Base-by-base conservation (phyloP, 2,888 invertebrate genomes). In the Sepiola atlantica region DNA sequence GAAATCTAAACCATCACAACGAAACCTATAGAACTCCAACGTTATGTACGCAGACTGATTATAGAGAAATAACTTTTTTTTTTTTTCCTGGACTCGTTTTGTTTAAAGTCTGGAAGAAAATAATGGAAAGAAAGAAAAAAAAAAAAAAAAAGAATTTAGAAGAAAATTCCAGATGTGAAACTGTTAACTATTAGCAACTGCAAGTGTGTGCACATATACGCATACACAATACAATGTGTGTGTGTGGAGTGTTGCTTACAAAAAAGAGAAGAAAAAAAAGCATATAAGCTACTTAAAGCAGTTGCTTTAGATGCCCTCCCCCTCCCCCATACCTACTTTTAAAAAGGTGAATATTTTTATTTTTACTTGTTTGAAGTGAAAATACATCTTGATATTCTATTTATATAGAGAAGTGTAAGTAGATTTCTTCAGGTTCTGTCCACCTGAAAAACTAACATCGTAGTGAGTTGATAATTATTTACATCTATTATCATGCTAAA, bases 141-240 rank as follows among this genome's bases (percentile, higher is more conserved):
- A 32, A n/a, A n/a, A 77, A 77, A 18, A 77, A 77, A 77, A 21
- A 28, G 24, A 61, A 77, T 0, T n/a, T 14, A 32, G n/a, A 45
- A 45, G 32, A 77, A 77, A 77, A 77, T 77, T 77, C n/a, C 77
- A 77, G 32, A n/a, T 77, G 77, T n/a, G 32, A n/a, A 77, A 18
- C 77, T 77, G n/a, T n/a, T 32, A 1, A n/a, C 77, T n/a, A 77
- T 77, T 28, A n/a, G 77, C 77, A 77, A n/a, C n/a, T 77, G n/a
- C n/a, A 32, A 24, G 61, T 61, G 61, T 16, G 32, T n/a, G n/a
- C 77, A 77, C 77, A n/a, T n/a, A 77, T 32, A 77, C n/a, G 32
- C 77, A 77, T 77, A 77, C 77, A 77, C 45, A 45, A 55, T 93
- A 77, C n/a, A 77, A 77, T 77, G 77, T 77, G 77, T 18, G 77